phyloP scores from a whole-genome alignment of 1,140 invertebrate genomes.

The Sarcophaga peregrina region DNA sequence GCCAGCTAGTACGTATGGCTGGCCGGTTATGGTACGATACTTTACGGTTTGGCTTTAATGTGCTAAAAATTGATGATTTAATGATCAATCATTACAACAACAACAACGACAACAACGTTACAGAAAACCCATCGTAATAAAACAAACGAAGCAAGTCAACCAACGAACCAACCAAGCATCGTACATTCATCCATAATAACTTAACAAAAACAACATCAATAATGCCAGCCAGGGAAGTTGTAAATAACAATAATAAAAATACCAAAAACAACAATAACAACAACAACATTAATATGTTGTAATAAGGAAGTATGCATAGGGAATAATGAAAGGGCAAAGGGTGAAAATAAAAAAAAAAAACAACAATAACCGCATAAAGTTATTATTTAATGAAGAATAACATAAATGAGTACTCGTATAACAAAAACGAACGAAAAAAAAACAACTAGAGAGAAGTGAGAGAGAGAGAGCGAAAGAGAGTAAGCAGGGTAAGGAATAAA shows the following conservation, averaged over 20 bases:
- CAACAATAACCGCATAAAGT: background rate
- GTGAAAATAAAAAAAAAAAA: background rate
- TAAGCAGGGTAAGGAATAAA: background rate
- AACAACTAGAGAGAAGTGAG: background rate
- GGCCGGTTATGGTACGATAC: too few relatives aligned
- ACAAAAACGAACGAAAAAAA: background rate
- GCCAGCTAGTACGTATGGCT: too few relatives aligned
- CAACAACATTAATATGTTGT: too few relatives aligned
- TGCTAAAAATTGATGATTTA: constrained; percentile 13
- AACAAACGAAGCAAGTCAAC: too few relatives aligned
- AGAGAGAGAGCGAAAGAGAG: background rate
- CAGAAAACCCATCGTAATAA: background rate
- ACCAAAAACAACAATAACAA: too few relatives aligned
- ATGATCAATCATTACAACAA: constrained; percentile 16
- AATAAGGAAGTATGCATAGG: too few relatives aligned
- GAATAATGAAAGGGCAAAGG: too few relatives aligned
- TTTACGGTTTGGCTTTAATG: background rate
- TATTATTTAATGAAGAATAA: constrained; percentile 23
- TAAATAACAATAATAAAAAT: too few relatives aligned
- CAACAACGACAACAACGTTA: background rate
- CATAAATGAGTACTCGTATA: background rate
- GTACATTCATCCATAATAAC: too few relatives aligned
- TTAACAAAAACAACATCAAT: too few relatives aligned
- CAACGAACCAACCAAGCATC: too few relatives aligned
- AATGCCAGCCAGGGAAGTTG: too few relatives aligned